Base-by-base conservation (phyloP, 2,888 invertebrate genomes). In the Drosophila ezoana region DNA sequence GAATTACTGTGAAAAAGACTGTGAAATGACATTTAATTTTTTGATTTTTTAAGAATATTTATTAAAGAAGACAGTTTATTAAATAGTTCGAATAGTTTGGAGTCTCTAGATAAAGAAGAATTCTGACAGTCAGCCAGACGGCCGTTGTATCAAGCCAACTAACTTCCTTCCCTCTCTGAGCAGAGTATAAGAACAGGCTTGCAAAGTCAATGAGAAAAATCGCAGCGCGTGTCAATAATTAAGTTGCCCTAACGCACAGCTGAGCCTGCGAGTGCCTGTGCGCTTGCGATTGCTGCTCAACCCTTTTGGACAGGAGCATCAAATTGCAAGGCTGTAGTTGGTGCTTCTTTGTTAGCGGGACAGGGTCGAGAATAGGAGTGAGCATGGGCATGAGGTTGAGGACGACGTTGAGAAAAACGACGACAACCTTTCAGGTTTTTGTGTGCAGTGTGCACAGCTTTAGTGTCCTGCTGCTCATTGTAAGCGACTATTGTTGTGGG, bases 171-270 rank as follows among this genome's bases (percentile, higher is more conserved):
- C 11, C 11, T 6, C 10, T 11, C 10, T 6, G 14, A 14, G 5
- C 41, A 43, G 53, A 10, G 53, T 20, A 53, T n/a, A 16, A 16
- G 9, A 47, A 44, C 51, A 48, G 48, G 66, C 67, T 47, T 45
- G 40, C 51, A 58, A 70, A 87, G 76, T 82, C 82, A 82, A 87
- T 75, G 86, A 66, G 85, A 72, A 87, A 88, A 87, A 83, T 77
- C 81, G 87, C 81, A 87, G 74, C 89, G 90, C 90, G 90, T 90
- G 90, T 86, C 90, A 89, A 90, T 90, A 90, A 90, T 90, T 90
- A 90, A 89, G 85, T 76, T 83, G 72, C 82, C 79, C 75, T 63
- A 68, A 66, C 65, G 23, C 40, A 51, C 57, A 16, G 37, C 41
- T 63, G 48, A 13, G 62, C 11, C 47, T 13, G 56, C 20, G 56